Evolutionary conservation across 2,113 vertebrate species (phyloP), one percentile per base, ranked within the genome.

Genomic region (Carollia perspicillata): DNA sequence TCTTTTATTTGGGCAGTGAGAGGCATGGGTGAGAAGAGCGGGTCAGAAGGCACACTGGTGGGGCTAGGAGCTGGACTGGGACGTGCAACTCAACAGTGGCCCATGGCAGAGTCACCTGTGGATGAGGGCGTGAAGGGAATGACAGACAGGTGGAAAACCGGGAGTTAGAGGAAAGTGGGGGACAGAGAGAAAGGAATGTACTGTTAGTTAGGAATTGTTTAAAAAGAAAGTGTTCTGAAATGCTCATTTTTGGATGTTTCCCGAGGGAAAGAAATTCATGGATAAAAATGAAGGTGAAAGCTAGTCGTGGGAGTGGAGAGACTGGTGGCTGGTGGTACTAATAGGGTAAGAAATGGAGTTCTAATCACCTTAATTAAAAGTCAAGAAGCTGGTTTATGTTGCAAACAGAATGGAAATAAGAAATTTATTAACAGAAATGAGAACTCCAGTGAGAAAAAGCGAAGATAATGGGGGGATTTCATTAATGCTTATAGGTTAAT

Each of bases 401-500:
- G 91, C 69, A 40, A 89, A 30, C 7, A 14, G 8, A 35, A 80
- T 84, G 22, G 37, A 90, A 65, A 63, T 51, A 88, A 51, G 37
- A 28, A 68, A 77, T 77, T 55, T 74, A 33, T 89, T 84, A 83
- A 23, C 20, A 78, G 53, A 18, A 93, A 94, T 81, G 44, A 84
- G 49, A 92, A 94, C 35, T 84, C 60, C 22, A 49, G 42, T 68
- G 66, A 95, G 28, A 68, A 42, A 49, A 93, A n/a, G 40, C 10
- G 33, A 84, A 80, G 35, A 51, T 77, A 86, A 47, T 40, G 9
- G 72, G 58, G 42, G 78, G 58, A 86, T 88, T 91, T 90, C 37
- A 35, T 58, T 77, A 85, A 91, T 40, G 13, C 12, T 72, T 85
- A 65, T 42, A 93, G 51, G 81, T 85, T 81, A 91, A 80, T 74